Evolutionary conservation across 2,113 vertebrate species (phyloP).

Genomic region (Dipodomys ordii): DNA sequence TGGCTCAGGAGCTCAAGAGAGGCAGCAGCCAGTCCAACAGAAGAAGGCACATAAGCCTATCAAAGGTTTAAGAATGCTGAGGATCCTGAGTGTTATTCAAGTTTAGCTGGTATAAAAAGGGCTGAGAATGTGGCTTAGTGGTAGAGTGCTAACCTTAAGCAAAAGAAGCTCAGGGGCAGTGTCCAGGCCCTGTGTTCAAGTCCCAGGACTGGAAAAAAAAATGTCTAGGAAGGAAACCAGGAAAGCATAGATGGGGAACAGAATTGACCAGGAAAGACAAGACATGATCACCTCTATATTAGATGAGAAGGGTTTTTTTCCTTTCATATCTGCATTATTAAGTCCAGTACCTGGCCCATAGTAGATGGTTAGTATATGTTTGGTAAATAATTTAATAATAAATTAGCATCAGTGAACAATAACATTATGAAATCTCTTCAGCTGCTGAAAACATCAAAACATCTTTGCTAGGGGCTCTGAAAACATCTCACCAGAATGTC

Average conservation of each 20-base stretch:
- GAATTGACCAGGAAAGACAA: too few relatives aligned
- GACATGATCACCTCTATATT: background rate
- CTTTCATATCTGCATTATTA: background rate
- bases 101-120: background rate
- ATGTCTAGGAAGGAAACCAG: too few relatives aligned
- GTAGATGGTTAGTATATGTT: background rate
- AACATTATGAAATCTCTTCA: slow-evolving; percentile 32
- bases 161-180: too few relatives aligned
- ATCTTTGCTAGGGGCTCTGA: slow-evolving; percentile 13
- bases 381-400: slow-evolving; percentile 6
- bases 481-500: background rate
- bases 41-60: background rate
- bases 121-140: background rate
- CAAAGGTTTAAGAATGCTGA: background rate
- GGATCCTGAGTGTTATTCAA: background rate
- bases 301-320: background rate
- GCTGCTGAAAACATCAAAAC: slow-evolving; percentile 1
- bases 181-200: too few relatives aligned
- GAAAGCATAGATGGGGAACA: too few relatives aligned
- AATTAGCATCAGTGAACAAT: background rate
- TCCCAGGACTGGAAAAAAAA: background rate
- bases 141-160: too few relatives aligned
- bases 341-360: slow-evolving; percentile 2
- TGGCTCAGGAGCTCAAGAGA: slow-evolving; percentile 26
- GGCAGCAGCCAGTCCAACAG: background rate